These are phyloP conservation scores for Bos indicus DNA, from an alignment of 2,113 vertebrate species.

Conservation along the genomic window DNA sequence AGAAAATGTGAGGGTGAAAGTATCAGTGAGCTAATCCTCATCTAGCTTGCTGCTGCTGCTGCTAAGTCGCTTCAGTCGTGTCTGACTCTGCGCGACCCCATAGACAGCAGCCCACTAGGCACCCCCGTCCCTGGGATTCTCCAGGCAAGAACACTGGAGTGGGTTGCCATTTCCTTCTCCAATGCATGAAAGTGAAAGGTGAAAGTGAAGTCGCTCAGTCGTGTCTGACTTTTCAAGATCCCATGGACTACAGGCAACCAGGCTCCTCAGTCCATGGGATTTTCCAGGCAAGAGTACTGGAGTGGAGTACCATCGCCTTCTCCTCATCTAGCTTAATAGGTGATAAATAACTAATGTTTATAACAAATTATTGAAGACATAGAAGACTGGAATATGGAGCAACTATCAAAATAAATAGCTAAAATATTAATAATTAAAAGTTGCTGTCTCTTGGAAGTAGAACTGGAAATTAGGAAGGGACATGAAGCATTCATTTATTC, in stretches of 20 bases:
- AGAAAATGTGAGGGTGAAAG: neutral
- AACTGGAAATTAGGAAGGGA: neutral
- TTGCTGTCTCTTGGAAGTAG: neutral
- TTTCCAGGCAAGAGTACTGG: no score
- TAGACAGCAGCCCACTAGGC: no score
- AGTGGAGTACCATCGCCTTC: no score
- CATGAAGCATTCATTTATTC: neutral
- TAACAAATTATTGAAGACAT: neutral
- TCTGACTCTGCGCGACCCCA: no score
- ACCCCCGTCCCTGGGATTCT: no score
- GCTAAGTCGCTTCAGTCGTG: no score
- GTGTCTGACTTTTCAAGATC: rapidly evolving
- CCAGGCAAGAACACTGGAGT: no score
- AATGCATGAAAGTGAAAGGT: no score
- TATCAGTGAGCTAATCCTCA: neutral
- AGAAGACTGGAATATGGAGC: neutral
- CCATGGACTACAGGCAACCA: no score
- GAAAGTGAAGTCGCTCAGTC: no score
- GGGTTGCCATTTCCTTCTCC: no score
- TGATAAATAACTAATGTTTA: neutral
- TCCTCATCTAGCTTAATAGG: neutral
- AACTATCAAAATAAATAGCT: neutral
- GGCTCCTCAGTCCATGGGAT: no score
- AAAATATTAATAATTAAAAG: neutral
- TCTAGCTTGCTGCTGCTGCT: neutral